Percentiles rank a stretch among this genome's conserved stretches.
These are phyloP conservation scores for Nymphalis c-album DNA, from an alignment of 2,888 invertebrate genomes.

Conservation along the genomic window DNA sequence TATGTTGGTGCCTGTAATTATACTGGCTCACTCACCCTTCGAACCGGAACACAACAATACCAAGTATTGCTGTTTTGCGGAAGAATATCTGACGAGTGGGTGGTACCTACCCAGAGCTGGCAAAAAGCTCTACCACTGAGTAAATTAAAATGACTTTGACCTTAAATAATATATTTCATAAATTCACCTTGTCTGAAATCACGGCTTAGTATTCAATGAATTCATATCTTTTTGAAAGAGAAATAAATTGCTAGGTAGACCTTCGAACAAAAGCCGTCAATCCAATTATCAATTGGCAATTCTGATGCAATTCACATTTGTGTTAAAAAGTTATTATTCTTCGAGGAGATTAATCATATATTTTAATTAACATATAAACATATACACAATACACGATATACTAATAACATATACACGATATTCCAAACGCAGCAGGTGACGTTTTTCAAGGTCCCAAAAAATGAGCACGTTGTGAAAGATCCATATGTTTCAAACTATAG, in stretches of 20 bases:
- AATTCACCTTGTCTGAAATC: background rate
- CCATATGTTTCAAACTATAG: no score
- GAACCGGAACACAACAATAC: no score
- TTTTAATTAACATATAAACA: background rate
- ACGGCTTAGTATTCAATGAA: constrained; percentile 22
- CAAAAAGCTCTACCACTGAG: no score
- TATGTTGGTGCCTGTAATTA: no score
- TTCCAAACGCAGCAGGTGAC: no score
- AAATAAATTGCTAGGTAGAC: constrained; percentile 36
- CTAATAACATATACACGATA: background rate
- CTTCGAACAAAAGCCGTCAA: constrained; percentile 36
- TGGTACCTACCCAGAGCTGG: no score
- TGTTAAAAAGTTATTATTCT: constrained; percentile 30
- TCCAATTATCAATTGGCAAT: constrained; percentile 38
- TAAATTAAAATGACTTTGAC: background rate
- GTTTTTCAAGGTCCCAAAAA: no score
- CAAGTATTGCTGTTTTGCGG: no score
- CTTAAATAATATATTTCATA: background rate
- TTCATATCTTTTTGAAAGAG: constrained; percentile 26
- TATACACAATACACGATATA: no score
- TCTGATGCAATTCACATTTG: constrained; percentile 30
- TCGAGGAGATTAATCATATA: constrained; percentile 17
- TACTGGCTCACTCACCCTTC: no score
- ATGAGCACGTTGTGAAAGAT: no score
- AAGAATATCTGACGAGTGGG: no score